Conservation (phyloP, 2,797 vertebrate species). For the Neosalanx taihuensis region DNA sequence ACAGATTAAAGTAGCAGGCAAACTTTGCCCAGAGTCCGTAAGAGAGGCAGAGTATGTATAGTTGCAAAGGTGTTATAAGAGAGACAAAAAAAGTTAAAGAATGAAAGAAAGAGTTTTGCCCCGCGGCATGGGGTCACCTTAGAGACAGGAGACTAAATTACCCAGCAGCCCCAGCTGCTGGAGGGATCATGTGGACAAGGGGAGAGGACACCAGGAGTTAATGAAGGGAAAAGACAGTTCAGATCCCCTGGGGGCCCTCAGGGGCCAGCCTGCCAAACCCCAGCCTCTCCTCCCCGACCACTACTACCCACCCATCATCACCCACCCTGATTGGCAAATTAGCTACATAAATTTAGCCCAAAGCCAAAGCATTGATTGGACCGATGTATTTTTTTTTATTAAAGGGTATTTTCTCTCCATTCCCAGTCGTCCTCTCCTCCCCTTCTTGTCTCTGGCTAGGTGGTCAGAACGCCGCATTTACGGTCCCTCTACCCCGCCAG, state of each 20-base stretch:
- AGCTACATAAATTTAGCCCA: conserved; percentile 72
- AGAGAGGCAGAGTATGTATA: too few relatives aligned
- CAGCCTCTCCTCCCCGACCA: conserved; percentile 27
- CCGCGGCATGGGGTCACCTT: conserved; percentile 78
- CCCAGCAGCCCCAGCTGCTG: conserved; percentile 73
- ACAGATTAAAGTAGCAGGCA: too few relatives aligned
- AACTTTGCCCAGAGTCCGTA: too few relatives aligned
- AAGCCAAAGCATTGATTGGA: conserved; percentile 75
- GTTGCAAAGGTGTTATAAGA: too few relatives aligned
- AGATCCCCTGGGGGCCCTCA: conserved; percentile 64
- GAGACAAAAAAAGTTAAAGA: conserved; percentile 26
- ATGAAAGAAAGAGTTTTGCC: conserved; percentile 60
- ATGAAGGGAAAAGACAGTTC: conserved; percentile 79
- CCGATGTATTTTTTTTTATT: conserved; percentile 49
- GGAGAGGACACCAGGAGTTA: conserved; percentile 77
- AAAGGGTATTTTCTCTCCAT: conserved; percentile 58
- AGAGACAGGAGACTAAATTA: conserved; percentile 78
- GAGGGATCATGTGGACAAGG: conserved; percentile 75
- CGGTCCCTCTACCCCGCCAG: conserved; percentile 31
- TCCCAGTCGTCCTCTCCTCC: conserved; percentile 33
- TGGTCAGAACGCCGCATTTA: neutral
- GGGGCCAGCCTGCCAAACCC: conserved; percentile 60
- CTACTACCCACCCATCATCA: conserved; percentile 22
- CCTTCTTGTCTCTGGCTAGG: neutral
- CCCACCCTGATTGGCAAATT: conserved; percentile 75